Evolutionary conservation across 2,113 vertebrate species (phyloP), one percentile per base, ranked within the genome.

Genomic region (Polypterus bichir): DNA sequence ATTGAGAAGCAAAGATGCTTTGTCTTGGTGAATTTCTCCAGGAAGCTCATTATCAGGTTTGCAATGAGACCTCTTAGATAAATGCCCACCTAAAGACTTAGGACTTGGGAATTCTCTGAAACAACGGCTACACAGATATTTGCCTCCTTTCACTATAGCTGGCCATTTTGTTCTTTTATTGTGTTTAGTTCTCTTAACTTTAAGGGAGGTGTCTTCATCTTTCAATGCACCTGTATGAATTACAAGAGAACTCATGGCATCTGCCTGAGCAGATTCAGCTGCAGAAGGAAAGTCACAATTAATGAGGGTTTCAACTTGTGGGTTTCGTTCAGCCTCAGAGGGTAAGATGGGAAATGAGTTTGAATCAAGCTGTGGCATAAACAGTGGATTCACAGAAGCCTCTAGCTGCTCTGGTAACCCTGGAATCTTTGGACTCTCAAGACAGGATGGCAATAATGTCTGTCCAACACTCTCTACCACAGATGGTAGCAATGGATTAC

Each of bases 21-120:
- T 80, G 58, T 77, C 79, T 56, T 86, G 85, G 4, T 85, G 63
- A 65, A 88, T 78, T 65, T 92, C 89, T 60, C 85, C 59, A 68
- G 85, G 84, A 66, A 91, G 79, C 68, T 91, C 89, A 59, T 89
- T 86, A 11, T 91, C 87, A n/a, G 91, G 86, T 73, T 94, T 97
- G 74, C 95, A 98, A 2, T 80, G 78, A 56, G 87, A 73, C 44
- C 93, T 82, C 72, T 95, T 97, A 10, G 95, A 98, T 63, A 98
- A 86, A 74, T 97, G 95, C 60, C 95, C 95, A 61, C 95, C 94
- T 3, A 98, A 87, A 48, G 94, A 98, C 73, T 92, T 89, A 11
- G 93, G 91, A 75, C 91, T 94, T 56, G 81, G 74, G 73, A 98
- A 98, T 66, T 87, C 82, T 75, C 93, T 83, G 64, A 87, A 97